Evolutionary conservation across 2,888 invertebrate species (phyloP).

Genomic region (Epinotia bilunana): DNA sequence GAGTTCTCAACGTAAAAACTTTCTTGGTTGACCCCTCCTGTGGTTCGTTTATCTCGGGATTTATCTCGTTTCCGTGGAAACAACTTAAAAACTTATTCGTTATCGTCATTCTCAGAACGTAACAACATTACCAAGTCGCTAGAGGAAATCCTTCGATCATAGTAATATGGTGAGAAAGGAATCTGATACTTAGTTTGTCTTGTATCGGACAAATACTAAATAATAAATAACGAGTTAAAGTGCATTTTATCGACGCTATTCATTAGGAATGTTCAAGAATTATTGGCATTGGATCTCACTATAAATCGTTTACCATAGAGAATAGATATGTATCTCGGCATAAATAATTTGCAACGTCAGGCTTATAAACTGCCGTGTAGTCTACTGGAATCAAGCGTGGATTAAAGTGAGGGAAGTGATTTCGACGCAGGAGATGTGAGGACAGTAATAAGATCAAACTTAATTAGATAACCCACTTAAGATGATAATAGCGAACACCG

Average conservation of each 20-base stretch:
- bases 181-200: not conserved
- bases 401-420: conserved; percentile 12
- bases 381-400: conserved; percentile 10
- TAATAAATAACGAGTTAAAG: too few species aligned
- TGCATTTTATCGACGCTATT: not conserved
- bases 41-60: conserved; percentile 68
- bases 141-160: conserved; percentile 8
- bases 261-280: not conserved
- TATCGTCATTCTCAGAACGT: conserved; percentile 71
- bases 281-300: not conserved
- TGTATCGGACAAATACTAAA: too few species aligned
- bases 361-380: not conserved
- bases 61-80: conserved; percentile 79
- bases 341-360: not conserved
- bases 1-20: conserved; percentile 57
- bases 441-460: conserved; percentile 16
- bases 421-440: conserved; percentile 46
- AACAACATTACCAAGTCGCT: conserved; percentile 46
- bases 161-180: not conserved
- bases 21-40: conserved; percentile 62
- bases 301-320: not conserved
- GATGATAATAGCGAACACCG: conserved; percentile 56
- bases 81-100: conserved; percentile 63
- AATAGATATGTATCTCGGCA: not conserved
- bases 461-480: conserved; percentile 29